phyloP scores from a whole-genome alignment of 2,888 invertebrate species.

The Dichetophora obliterata region DNA sequence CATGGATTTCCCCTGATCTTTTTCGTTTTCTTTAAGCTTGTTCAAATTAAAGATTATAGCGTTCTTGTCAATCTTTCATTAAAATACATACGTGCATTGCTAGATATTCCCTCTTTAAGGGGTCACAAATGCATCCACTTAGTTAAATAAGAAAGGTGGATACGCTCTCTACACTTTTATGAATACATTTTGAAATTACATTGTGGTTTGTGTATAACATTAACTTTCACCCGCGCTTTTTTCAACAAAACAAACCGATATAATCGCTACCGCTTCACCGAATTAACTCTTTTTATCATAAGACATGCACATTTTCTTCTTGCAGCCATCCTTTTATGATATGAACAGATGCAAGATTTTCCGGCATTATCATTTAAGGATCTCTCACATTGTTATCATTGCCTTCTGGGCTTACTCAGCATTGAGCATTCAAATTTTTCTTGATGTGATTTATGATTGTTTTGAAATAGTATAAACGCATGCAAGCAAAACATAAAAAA shows the following conservation, averaged over 20 bases:
- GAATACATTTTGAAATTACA: background rate
- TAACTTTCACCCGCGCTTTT: conserved; percentile 40
- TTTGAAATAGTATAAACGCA: background rate
- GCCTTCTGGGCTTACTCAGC: background rate
- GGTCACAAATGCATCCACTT: too few relatives aligned
- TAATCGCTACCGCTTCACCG: background rate
- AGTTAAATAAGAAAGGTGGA: conserved; percentile 21
- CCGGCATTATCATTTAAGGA: background rate
- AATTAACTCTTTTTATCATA: background rate
- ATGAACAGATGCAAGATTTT: conserved; percentile 17
- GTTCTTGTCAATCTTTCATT: background rate
- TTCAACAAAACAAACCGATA: background rate
- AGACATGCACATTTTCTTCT: background rate
- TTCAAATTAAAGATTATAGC: background rate
- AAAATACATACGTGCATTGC: background rate
- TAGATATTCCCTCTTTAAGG: too few relatives aligned
- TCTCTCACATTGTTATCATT: conserved; percentile 10
- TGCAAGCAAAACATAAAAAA: background rate
- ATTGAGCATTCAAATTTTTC: too few relatives aligned
- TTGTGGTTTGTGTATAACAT: background rate
- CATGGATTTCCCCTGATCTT: background rate
- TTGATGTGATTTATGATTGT: conserved; percentile 18
- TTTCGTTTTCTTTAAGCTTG: background rate
- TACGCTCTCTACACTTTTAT: conserved; percentile 1
- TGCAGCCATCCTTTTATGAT: background rate